Conservation (phyloP, 1,140 invertebrate species). For the Radopholus similis region DNA sequence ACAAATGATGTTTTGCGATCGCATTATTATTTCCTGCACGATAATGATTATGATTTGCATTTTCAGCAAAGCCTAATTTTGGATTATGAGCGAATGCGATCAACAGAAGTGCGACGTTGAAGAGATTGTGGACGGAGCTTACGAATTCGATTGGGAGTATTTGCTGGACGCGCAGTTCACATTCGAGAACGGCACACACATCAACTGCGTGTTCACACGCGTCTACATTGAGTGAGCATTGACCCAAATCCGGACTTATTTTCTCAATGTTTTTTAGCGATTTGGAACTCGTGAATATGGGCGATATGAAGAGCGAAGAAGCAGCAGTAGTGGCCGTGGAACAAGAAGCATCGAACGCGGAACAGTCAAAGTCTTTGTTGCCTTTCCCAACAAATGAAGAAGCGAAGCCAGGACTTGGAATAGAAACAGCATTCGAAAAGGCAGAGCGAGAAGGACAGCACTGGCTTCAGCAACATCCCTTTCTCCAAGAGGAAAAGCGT, state of each 20-base stretch:
- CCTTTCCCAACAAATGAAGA: background rate
- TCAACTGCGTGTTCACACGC: conserved; percentile 18
- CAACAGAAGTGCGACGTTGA: background rate
- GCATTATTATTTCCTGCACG: background rate
- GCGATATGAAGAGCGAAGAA: no score
- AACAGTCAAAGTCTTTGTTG: background rate
- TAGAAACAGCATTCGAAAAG: background rate
- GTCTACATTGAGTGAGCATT: conserved; percentile 23
- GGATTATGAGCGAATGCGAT: background rate
- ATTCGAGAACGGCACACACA: background rate
- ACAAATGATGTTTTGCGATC: conserved; percentile 13
- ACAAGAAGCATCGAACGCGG: no score
- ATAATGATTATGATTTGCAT: background rate
- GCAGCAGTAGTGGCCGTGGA: background rate
- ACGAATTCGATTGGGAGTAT: conserved; percentile 18
- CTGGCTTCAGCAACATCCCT: background rate
- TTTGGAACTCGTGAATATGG: conserved; percentile 19
- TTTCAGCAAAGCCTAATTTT: background rate
- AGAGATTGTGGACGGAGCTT: no score
- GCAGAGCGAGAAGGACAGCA: background rate
- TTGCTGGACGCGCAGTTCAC: background rate
- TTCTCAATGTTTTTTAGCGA: conserved; percentile 15
- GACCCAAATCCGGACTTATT: background rate
- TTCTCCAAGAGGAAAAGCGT: background rate
- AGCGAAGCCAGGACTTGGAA: background rate